A percentile compares a stretch with the other conserved stretches of the same genome.
These are phyloP conservation scores for Sphaeramia orbicularis DNA, from an alignment of 2,797 vertebrate species.

Conservation along the genomic window DNA sequence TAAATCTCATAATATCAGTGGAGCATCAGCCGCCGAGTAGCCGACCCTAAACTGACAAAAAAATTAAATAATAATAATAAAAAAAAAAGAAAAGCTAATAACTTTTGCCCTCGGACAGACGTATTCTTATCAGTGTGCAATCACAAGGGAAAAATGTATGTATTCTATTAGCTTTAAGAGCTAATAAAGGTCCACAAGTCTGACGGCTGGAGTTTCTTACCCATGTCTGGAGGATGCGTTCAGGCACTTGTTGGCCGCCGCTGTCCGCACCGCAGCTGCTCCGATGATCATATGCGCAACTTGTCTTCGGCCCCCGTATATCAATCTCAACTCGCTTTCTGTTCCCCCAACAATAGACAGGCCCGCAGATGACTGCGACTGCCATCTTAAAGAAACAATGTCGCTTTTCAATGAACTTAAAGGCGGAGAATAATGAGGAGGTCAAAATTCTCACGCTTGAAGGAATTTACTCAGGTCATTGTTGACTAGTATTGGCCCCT, in stretches of 20 bases:
- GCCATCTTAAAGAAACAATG: constrained; percentile 87
- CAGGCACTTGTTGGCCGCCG: constrained; percentile 52
- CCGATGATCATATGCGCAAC: constrained; percentile 71
- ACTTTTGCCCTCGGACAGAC: constrained; percentile 33
- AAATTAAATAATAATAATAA: neutral
- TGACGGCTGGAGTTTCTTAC: constrained; percentile 71
- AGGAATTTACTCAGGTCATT: constrained; percentile 72
- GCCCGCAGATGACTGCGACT: constrained; percentile 70
- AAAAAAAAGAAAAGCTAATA: constrained; percentile 17
- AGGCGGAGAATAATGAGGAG: constrained; percentile 77
- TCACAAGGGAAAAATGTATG: constrained; percentile 30
- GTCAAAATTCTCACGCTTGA: constrained; percentile 72
- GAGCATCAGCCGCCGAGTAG: constrained; percentile 59
- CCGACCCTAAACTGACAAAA: constrained; percentile 43
- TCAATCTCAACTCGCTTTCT: constrained; percentile 78
- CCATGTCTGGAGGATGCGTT: constrained; percentile 83
- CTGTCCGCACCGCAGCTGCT: constrained; percentile 70
- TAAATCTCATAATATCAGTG: constrained; percentile 67
- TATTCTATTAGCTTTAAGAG: constrained; percentile 5
- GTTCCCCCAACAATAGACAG: constrained; percentile 84
- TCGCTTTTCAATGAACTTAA: constrained; percentile 83
- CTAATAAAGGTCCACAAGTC: constrained; percentile 2
- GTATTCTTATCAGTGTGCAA: constrained; percentile 2
- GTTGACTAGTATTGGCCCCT: constrained; percentile 29
- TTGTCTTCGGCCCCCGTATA: constrained; percentile 75